Evolutionary conservation across 1,140 invertebrate genomes (phyloP).

Genomic region (Penaeus vannamei): DNA sequence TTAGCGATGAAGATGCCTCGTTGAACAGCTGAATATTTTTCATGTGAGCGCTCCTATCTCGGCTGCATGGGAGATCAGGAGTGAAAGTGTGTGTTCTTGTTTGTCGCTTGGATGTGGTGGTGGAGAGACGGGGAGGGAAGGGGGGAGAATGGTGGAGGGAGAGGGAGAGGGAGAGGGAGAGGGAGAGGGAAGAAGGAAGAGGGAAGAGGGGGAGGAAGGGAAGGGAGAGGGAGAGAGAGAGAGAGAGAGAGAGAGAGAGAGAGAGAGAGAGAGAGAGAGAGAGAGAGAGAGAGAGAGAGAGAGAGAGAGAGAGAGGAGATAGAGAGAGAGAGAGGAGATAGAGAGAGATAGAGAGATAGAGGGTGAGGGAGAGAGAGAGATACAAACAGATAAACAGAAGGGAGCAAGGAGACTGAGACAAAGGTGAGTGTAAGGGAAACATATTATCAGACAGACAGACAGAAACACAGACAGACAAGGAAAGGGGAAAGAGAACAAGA

Average conservation of each 20-base stretch:
- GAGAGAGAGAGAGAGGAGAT: conserved; percentile 23
- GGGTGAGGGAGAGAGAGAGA: too few species aligned
- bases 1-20: conserved; percentile 39
- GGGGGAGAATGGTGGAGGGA: not conserved
- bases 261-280: not conserved
- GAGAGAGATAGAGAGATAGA: not conserved
- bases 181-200: not conserved
- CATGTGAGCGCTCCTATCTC: not conserved
- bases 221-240: not conserved
- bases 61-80: not conserved
- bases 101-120: too few species aligned
- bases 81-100: not conserved
- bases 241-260: too few species aligned
- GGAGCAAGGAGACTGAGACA: too few species aligned
- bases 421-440: too few species aligned
- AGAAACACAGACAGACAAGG: too few species aligned
- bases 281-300: not conserved
- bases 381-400: too few species aligned
- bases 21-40: conserved; percentile 47
- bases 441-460: too few species aligned
- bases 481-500: too few species aligned
- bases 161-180: not conserved
- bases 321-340: not conserved
- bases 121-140: not conserved
- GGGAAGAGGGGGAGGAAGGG: not conserved